These are phyloP conservation scores for Taenioides sp. DNA, from an alignment of 2,797 vertebrate genomes.

Conservation along the genomic window DNA sequence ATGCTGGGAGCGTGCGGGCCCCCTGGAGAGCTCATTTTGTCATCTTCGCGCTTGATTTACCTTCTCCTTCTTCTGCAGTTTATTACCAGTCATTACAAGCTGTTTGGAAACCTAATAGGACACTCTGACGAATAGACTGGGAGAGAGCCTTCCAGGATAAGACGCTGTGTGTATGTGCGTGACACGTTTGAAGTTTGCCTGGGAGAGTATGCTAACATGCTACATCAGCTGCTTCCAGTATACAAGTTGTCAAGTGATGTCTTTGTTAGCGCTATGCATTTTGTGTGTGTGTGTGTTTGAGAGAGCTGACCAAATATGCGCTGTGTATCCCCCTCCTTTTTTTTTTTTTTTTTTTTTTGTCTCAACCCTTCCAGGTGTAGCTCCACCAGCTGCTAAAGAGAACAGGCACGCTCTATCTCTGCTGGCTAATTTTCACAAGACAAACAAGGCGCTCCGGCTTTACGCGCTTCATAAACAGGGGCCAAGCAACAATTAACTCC, in stretches of 20 bases:
- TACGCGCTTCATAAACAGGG: slow-evolving; percentile 79
- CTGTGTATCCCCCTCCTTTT: slow-evolving; percentile 26
- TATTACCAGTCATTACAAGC: slow-evolving; percentile 88
- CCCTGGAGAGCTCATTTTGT: slow-evolving; percentile 82
- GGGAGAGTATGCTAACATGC: slow-evolving; percentile 43
- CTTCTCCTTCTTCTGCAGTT: slow-evolving; percentile 81
- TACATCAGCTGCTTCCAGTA: slow-evolving; percentile 39
- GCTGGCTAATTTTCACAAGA: slow-evolving; percentile 82
- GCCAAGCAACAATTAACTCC: slow-evolving; percentile 84
- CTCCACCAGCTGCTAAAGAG: slow-evolving; percentile 78
- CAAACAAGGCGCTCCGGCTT: slow-evolving; percentile 79
- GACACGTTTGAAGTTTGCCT: slow-evolving; percentile 30
- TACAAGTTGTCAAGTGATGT: slow-evolving; percentile 51
- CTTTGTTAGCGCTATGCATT: slow-evolving; percentile 30
- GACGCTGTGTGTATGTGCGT: slow-evolving; percentile 15
- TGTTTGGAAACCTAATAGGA: slow-evolving; percentile 86
- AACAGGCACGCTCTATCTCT: slow-evolving; percentile 61
- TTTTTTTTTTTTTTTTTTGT: slow-evolving; percentile 29
- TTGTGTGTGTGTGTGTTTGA: slow-evolving; percentile 17
- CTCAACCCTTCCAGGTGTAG: slow-evolving; percentile 77
- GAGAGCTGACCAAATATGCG: slow-evolving; percentile 17
- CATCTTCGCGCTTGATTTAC: slow-evolving; percentile 84
- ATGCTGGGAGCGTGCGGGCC: slow-evolving; percentile 68
- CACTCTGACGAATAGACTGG: slow-evolving; percentile 70
- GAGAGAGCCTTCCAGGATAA: slow-evolving; percentile 51